Percentiles rank a stretch among this genome's conserved stretches.
Conservation (phyloP, 2,113 vertebrate genomes). For the Tupaia tana region DNA sequence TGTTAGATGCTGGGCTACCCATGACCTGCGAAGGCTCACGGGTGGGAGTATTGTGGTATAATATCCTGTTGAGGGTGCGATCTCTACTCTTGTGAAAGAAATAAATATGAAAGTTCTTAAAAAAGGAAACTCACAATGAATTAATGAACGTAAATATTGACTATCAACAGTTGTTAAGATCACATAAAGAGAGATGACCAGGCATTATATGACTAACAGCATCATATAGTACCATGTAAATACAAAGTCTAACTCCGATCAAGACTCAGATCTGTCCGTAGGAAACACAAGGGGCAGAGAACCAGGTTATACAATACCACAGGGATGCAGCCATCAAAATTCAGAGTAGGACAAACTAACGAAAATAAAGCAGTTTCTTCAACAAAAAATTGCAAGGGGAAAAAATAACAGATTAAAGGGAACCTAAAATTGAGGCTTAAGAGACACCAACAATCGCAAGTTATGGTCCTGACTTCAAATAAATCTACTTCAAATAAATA, state of each 20-base stretch:
- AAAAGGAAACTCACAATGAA: not conserved
- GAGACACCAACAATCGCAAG: not conserved
- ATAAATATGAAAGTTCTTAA: no score
- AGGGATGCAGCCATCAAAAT: not conserved
- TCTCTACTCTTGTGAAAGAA: no score
- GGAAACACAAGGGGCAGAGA: not conserved
- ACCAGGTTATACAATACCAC: not conserved
- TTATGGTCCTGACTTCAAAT: not conserved
- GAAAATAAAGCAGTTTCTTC: not conserved
- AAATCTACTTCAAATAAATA: conserved; percentile 18
- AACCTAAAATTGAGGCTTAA: not conserved
- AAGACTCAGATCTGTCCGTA: not conserved
- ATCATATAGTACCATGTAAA: not conserved
- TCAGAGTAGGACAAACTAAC: not conserved
- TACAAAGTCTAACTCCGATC: not conserved
- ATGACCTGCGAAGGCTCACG: no score
- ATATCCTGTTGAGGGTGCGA: no score
- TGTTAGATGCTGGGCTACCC: no score
- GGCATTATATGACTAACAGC: not conserved
- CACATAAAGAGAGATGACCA: not conserved
- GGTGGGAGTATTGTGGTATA: no score
- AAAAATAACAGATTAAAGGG: not conserved
- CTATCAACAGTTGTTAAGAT: not conserved
- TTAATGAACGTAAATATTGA: not conserved
- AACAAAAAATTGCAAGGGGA: not conserved